Base-by-base conservation (phyloP, 2,113 vertebrate species). In the Hippocampus mohnikei region DNA sequence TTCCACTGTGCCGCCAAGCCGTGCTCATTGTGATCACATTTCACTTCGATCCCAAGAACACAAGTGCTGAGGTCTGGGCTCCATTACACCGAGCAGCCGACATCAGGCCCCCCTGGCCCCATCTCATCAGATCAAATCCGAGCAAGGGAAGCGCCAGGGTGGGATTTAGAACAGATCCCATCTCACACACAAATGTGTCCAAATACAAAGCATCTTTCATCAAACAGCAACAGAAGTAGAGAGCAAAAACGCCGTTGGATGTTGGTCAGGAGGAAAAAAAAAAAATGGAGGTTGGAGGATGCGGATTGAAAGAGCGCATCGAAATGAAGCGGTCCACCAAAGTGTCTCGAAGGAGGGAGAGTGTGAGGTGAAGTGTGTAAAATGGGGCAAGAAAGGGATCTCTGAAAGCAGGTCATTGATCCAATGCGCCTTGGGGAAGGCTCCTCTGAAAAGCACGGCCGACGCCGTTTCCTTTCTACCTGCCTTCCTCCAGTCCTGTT, bases 341-440 rank as follows among this genome's bases (percentile, higher is more conserved):
- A 75, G 52, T 53, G 62, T 72, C 77, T 70, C 52, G 70, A 78
- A 72, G 58, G 64, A 75, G 69, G 46, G 62, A 37, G 64, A 78
- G 77, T 74, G 67, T 76, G 74, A 84, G 73, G 81, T 66, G 71
- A 81, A 85, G 78, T 81, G 79, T 74, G 73, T 62, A 85, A 80
- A 88, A 83, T 77, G 63, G 76, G 77, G 58, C 13, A 9, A 8
- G 25, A 15, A 67, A 85, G 72, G 67, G 71, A 77, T 67, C 72
- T 72, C 74, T 79, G 83, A 88, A 90, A 90, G 83, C 86, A 88
- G 88, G 88, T 84, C 88, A 89, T 86, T 87, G 76, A 64, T 73
- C 78, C 73, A 73, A 77, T 52, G 58, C 60, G 79, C 75, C 82
- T 82, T 64, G 58, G 75, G 82, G 59, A 75, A 9, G 56, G 77